These are phyloP conservation scores for Cepphus grylle DNA, from an alignment of 2,113 vertebrate genomes.

Conservation along the genomic window DNA sequence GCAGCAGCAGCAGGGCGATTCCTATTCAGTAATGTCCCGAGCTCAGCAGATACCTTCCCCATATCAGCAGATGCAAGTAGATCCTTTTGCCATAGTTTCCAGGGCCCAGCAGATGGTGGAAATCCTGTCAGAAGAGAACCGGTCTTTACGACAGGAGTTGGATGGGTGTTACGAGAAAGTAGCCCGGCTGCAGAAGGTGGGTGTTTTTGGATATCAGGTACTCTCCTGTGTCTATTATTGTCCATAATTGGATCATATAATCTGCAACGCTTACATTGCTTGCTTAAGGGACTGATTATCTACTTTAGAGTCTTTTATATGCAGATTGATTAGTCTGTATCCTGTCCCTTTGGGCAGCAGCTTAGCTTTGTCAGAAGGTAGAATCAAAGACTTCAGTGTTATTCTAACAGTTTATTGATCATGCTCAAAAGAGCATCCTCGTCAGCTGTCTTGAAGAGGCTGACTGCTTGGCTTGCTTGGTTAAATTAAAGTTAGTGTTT, in stretches of 20 bases:
- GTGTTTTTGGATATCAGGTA: neutral
- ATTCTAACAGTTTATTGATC: neutral
- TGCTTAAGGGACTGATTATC: neutral
- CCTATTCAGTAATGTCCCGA: constrained; percentile 82
- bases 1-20: constrained; percentile 73
- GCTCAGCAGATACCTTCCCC: constrained; percentile 83
- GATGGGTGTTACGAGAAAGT: constrained; percentile 93
- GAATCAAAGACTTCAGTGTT: neutral
- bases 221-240: neutral
- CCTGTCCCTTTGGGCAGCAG: neutral
- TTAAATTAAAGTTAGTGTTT: neutral
- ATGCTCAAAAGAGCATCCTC: neutral
- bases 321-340: neutral
- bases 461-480: neutral
- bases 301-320: neutral
- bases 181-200: constrained; percentile 91
- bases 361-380: neutral
- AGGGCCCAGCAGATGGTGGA: constrained; percentile 95
- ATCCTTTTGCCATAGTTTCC: constrained; percentile 88
- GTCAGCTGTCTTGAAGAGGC: neutral
- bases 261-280: neutral
- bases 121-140: constrained; percentile 91
- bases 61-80: constrained; percentile 83
- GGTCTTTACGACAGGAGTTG: constrained; percentile 89
- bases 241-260: neutral